phyloP scores from a whole-genome alignment of 2,113 vertebrate species.

The Geothlypis trichas region DNA sequence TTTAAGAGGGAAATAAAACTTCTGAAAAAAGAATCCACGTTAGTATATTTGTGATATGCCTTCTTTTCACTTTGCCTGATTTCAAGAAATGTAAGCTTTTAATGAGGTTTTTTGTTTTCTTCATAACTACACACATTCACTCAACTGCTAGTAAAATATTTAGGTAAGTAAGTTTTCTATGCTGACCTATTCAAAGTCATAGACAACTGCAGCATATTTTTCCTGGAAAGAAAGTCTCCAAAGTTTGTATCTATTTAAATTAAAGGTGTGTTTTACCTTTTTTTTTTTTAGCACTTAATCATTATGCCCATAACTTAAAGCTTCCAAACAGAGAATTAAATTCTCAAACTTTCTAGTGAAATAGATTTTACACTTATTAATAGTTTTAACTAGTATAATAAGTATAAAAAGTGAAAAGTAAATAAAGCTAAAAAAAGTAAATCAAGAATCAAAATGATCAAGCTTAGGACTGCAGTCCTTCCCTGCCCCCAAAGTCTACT shows the following conservation, averaged over 20 bases:
- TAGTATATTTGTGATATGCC: neutral
- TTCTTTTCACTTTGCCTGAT: neutral
- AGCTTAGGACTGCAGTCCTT: neutral
- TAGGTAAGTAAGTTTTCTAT: neutral
- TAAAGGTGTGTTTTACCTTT: neutral
- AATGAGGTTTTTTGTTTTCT: neutral
- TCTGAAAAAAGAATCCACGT: neutral
- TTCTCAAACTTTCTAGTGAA: neutral
- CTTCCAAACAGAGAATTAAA: neutral
- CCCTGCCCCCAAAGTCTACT: neutral
- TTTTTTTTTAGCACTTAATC: neutral
- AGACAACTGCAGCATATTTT: accelerated
- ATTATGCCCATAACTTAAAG: neutral
- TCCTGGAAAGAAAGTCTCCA: neutral
- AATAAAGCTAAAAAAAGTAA: neutral
- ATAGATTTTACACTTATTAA: neutral
- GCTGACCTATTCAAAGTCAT: neutral
- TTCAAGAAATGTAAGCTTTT: neutral
- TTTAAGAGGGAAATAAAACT: neutral
- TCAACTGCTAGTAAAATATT: neutral
- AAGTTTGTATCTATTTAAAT: neutral
- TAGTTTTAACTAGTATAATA: neutral
- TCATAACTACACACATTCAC: neutral
- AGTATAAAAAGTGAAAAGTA: neutral
- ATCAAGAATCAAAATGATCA: neutral